Percentiles rank a stretch among this genome's conserved stretches.
These are phyloP conservation scores for Anagyrus pseudococci DNA, from an alignment of 2,888 invertebrate genomes.

Conservation along the genomic window DNA sequence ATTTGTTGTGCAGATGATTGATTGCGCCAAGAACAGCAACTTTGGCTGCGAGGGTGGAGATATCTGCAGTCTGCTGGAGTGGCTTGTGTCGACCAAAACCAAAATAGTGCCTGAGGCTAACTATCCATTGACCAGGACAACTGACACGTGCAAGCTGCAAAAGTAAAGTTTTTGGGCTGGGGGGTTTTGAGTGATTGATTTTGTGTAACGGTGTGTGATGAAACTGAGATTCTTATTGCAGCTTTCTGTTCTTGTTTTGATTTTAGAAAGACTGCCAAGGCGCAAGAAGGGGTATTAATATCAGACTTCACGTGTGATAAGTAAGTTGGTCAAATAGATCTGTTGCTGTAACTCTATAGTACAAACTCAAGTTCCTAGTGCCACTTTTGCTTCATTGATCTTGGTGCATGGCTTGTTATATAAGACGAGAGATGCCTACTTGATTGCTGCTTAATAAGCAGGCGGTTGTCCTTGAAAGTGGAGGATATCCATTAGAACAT, in stretches of 20 bases:
- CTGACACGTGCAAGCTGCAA: conserved; percentile 62
- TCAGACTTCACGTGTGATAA: conserved; percentile 68
- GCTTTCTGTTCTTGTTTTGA: conserved; percentile 15
- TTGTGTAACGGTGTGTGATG: too few species aligned
- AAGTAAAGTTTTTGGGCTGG: conserved; percentile 49
- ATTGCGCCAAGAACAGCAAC: conserved; percentile 78
- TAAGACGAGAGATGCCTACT: conserved; percentile 13
- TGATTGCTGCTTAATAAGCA: conserved; percentile 13
- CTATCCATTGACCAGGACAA: conserved; percentile 71
- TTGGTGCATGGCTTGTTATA: conserved; percentile 18
- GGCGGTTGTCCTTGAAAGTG: conserved; percentile 26
- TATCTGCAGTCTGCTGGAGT: conserved; percentile 77
- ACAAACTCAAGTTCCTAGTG: background rate
- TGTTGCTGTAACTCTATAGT: conserved; percentile 2
- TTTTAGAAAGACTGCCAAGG: conserved; percentile 49
- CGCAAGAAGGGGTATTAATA: conserved; percentile 44
- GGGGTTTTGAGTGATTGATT: background rate
- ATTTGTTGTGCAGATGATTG: conserved; percentile 75
- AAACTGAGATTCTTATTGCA: too few species aligned
- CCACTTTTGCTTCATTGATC: background rate
- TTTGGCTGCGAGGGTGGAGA: conserved; percentile 83
- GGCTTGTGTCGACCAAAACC: conserved; percentile 70
- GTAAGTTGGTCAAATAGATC: conserved; percentile 63
- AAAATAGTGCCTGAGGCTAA: conserved; percentile 66
- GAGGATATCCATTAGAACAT: too few species aligned